Conservation (phyloP, 2,888 invertebrate genomes). For the Sipunculus nudus region DNA sequence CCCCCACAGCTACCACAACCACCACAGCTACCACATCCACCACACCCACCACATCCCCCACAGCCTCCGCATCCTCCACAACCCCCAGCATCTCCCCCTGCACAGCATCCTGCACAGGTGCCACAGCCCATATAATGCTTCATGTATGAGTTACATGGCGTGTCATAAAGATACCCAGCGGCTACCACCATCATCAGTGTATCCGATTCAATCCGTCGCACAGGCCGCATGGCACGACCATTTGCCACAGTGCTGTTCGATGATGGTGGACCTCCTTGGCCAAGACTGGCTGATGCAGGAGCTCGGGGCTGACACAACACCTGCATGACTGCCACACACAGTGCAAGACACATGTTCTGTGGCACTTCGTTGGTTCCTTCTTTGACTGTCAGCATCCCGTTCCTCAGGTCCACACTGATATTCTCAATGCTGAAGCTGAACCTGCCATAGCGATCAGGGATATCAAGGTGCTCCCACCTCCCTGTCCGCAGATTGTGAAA, state of each 20-base stretch:
- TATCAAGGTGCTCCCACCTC: slow-evolving; percentile 14
- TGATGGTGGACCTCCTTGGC: neutral
- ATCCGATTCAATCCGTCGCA: slow-evolving; percentile 51
- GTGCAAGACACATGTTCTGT: slow-evolving; percentile 67
- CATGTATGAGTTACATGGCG: slow-evolving; percentile 61
- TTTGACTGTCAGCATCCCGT: slow-evolving; percentile 49
- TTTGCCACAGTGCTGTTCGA: neutral
- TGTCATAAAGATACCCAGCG: slow-evolving; percentile 66
- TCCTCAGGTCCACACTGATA: slow-evolving; percentile 49
- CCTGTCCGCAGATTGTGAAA: slow-evolving; percentile 46
- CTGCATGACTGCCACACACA: slow-evolving; percentile 68
- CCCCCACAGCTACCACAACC: slow-evolving; percentile 42
- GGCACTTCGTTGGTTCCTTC: slow-evolving; percentile 60
- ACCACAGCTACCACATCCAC: slow-evolving; percentile 42
- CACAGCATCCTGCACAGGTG: slow-evolving; percentile 50
- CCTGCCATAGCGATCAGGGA: slow-evolving; percentile 19
- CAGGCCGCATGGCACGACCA: slow-evolving; percentile 41
- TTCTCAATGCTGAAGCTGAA: slow-evolving; percentile 30
- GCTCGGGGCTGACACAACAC: slow-evolving; percentile 69
- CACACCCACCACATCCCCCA: slow-evolving; percentile 42
- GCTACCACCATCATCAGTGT: slow-evolving; percentile 65
- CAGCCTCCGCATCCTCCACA: slow-evolving; percentile 40
- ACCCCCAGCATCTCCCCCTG: slow-evolving; percentile 30
- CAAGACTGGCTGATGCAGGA: slow-evolving; percentile 46
- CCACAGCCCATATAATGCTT: slow-evolving; percentile 25